phyloP scores from a whole-genome alignment of 2,888 invertebrate genomes.

The Baccha elongata region DNA sequence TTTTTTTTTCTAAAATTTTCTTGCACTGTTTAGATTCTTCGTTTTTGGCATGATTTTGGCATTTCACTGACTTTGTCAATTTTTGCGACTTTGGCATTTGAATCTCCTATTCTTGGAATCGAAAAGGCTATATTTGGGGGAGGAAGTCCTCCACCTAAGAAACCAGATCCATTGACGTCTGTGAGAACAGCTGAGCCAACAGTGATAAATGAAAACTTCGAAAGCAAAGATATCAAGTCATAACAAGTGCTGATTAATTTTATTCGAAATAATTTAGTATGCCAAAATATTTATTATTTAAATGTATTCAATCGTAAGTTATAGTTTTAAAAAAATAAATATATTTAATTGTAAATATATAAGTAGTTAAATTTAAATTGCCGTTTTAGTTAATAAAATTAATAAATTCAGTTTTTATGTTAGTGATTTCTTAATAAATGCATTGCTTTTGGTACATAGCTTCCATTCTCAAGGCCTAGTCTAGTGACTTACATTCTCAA shows the following conservation, averaged over 20 bases:
- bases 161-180: constrained; percentile 41
- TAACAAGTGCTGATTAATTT: constrained; percentile 24
- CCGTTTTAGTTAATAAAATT: too few species aligned
- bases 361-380: too few species aligned
- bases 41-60: constrained; percentile 82
- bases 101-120: constrained; percentile 82
- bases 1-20: not conserved
- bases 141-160: constrained; percentile 72
- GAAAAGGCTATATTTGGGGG: constrained; percentile 81
- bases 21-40: constrained; percentile 78
- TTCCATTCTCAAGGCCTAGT: too few species aligned
- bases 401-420: too few species aligned
- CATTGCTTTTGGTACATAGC: too few species aligned
- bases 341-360: too few species aligned
- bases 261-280: constrained; percentile 23
- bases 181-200: constrained; percentile 29
- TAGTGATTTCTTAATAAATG: too few species aligned
- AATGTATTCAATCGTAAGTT: not conserved
- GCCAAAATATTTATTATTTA: constrained; percentile 52
- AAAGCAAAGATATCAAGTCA: constrained; percentile 26
- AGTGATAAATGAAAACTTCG: constrained; percentile 8
- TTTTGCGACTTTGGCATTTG: constrained; percentile 82
- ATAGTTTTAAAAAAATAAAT: not conserved
- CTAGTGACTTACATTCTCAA: too few species aligned
- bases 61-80: constrained; percentile 80